phyloP scores from a whole-genome alignment of 2,888 invertebrate genomes.

The Cataglyphis rosenhaueri region DNA sequence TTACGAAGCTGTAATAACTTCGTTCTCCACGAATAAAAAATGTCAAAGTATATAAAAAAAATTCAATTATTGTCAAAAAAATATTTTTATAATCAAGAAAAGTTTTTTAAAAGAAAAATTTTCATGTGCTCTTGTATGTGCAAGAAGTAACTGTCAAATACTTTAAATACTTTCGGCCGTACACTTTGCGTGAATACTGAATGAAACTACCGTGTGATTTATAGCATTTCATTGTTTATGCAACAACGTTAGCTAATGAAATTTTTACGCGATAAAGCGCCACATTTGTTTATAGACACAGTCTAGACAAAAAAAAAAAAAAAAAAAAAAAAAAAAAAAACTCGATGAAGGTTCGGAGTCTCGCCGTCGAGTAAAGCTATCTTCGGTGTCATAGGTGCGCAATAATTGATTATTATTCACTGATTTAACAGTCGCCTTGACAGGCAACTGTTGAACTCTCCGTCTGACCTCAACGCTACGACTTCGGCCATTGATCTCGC shows the following conservation, averaged over 20 bases:
- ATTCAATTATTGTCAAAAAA: neutral
- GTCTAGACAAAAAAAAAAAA: conserved; percentile 40
- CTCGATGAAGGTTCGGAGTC: conserved; percentile 45
- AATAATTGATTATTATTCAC: conserved; percentile 54
- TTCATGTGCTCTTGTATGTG: neutral
- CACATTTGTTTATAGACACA: conserved; percentile 53
- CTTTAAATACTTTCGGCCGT: conserved; percentile 24
- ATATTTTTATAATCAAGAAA: neutral
- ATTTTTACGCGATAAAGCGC: conserved; percentile 43
- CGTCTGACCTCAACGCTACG: conserved; percentile 40
- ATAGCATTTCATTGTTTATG: conserved; percentile 41
- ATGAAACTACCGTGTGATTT: conserved; percentile 32
- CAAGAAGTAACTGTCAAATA: neutral
- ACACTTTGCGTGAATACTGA: conserved; percentile 15
- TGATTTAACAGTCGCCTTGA: conserved; percentile 55
- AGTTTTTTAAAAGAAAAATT: neutral
- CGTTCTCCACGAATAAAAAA: neutral
- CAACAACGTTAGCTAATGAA: conserved; percentile 30
- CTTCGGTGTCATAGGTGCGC: conserved; percentile 54
- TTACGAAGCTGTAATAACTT: neutral
- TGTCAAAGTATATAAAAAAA: neutral
- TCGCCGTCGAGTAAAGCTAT: conserved; percentile 51
- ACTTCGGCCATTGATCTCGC: conserved; percentile 51
- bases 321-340: conserved; percentile 15
- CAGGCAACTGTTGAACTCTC: conserved; percentile 52